These are phyloP conservation scores for Anastatus disparis DNA, from an alignment of 1,140 invertebrate species.

Conservation along the genomic window DNA sequence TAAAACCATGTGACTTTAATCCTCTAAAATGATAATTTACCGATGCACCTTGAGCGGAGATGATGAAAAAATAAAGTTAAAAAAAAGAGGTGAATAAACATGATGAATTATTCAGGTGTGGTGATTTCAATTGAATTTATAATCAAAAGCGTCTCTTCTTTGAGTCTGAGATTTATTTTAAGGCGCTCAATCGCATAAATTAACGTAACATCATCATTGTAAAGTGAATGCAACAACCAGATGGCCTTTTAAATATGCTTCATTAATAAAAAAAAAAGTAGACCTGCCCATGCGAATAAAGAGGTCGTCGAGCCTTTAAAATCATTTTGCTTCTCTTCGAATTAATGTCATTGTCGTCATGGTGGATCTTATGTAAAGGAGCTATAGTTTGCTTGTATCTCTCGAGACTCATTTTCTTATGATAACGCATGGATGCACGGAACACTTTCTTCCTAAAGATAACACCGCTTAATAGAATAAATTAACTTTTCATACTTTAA, in stretches of 20 bases:
- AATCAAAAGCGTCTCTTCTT: background rate
- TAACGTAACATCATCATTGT: constrained; percentile 4
- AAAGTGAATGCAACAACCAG: background rate
- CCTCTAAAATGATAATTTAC: background rate
- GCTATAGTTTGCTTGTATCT: background rate
- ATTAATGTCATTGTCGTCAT: constrained; percentile 42
- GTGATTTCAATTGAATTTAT: background rate
- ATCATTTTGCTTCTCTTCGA: constrained; percentile 38
- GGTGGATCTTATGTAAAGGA: constrained; percentile 3
- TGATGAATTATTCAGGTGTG: constrained; percentile 15
- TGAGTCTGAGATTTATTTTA: background rate
- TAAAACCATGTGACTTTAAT: background rate
- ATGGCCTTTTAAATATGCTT: constrained; percentile 29
- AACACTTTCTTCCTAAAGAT: background rate
- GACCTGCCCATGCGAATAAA: constrained; percentile 45
- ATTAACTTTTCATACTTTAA: background rate
- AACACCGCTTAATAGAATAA: constrained; percentile 17
- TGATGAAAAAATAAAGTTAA: too few species aligned
- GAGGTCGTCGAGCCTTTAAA: constrained; percentile 30
- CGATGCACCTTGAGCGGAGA: background rate
- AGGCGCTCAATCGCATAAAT: background rate
- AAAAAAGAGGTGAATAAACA: background rate
- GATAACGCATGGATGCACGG: background rate
- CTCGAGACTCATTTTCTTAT: background rate
- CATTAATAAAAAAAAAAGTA: constrained; percentile 49